Conservation (phyloP, 2,797 vertebrate genomes). For the Siniperca scherzeri region DNA sequence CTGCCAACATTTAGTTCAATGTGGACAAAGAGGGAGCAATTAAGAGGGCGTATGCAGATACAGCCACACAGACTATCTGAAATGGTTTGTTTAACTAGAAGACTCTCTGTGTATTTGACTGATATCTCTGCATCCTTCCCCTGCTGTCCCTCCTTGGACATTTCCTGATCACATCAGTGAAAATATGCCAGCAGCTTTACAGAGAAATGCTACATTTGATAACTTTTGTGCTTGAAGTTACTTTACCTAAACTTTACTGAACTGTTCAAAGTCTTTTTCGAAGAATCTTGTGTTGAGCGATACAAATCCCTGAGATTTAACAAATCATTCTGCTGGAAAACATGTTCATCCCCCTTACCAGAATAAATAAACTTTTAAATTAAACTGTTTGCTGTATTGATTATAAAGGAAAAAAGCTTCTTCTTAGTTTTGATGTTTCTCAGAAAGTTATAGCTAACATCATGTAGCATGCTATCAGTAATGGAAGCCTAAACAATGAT, state of each 20-base stretch:
- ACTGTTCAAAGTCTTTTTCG: not conserved
- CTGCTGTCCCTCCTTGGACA: slow-evolving; percentile 6
- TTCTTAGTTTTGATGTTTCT: not conserved
- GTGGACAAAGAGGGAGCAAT: slow-evolving; percentile 18
- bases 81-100: no score
- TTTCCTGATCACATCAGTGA: slow-evolving; percentile 15
- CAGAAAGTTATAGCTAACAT: not conserved
- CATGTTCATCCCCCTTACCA: not conserved
- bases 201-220: not conserved
- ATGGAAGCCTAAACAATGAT: no score
- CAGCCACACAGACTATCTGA: no score
- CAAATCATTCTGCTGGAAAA: no score
- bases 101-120: not conserved
- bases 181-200: not conserved
- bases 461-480: no score
- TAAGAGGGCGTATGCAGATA: no score
- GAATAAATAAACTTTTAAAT: not conserved
- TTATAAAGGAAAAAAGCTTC: not conserved
- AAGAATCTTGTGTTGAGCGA: not conserved
- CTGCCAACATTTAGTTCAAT: slow-evolving; percentile 17
- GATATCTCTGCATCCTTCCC: slow-evolving; percentile 12
- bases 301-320: no score
- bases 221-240: not conserved
- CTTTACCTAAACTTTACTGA: not conserved
- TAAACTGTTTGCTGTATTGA: no score